These are phyloP conservation scores for Microdon myrmicae DNA, from an alignment of 2,888 invertebrate species.

Conservation along the genomic window DNA sequence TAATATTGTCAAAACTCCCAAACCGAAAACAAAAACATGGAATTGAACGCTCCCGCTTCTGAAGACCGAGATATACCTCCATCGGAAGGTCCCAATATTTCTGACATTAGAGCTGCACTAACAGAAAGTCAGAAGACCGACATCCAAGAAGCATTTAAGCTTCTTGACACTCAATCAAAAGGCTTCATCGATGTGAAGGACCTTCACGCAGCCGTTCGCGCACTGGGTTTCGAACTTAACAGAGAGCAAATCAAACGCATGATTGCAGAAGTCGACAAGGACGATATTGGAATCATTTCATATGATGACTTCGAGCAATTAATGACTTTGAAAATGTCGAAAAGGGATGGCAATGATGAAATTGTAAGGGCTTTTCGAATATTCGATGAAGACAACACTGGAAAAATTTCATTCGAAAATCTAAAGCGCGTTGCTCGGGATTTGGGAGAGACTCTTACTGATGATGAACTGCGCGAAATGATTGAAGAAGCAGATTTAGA, in stretches of 20 bases:
- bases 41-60: constrained; percentile 18
- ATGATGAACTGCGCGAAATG: constrained; percentile 97
- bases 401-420: constrained; percentile 94
- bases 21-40: no score
- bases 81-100: constrained; percentile 39
- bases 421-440: constrained; percentile 94
- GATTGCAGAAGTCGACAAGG: constrained; percentile 89
- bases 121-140: constrained; percentile 90
- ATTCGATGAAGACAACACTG: constrained; percentile 97
- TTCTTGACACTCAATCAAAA: constrained; percentile 90
- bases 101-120: constrained; percentile 80
- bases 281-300: constrained; percentile 83
- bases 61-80: constrained; percentile 32
- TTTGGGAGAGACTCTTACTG: constrained; percentile 94
- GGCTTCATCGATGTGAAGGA: constrained; percentile 93
- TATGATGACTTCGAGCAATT: constrained; percentile 88
- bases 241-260: constrained; percentile 98
- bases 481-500: constrained; percentile 96
- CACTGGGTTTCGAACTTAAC: constrained; percentile 96
- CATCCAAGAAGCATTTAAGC: constrained; percentile 93
- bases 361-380: constrained; percentile 97
- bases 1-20: no score
- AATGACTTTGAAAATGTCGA: constrained; percentile 94
- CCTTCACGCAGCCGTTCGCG: constrained; percentile 94
- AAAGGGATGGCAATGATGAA: constrained; percentile 95